Conservation (phyloP, 2,888 invertebrate species). For the Sylvicola fuscatus region DNA sequence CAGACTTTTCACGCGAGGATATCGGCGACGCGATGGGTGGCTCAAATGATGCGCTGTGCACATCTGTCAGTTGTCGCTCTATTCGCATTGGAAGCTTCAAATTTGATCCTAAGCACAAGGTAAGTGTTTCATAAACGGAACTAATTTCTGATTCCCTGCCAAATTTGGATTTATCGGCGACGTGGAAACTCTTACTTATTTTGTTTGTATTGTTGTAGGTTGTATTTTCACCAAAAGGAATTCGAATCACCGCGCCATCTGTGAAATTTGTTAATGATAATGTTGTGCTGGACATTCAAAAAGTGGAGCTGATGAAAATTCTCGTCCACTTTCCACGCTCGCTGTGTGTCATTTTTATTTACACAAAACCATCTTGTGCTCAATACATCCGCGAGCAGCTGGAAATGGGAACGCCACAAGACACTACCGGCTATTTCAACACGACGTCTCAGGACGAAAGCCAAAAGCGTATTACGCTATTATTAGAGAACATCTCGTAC, state of each 20-base stretch:
- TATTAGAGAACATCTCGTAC: constrained; percentile 46
- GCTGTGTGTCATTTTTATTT: constrained; percentile 62
- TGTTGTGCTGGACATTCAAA: constrained; percentile 43
- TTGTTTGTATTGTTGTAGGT: constrained; percentile 27
- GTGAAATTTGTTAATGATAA: constrained; percentile 29
- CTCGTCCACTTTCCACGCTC: constrained; percentile 56
- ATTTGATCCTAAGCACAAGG: constrained; percentile 44
- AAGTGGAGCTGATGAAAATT: constrained; percentile 49
- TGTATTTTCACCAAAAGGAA: constrained; percentile 33
- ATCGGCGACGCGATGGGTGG: constrained; percentile 27
- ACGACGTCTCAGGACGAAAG: constrained; percentile 41
- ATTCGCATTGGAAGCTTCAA: constrained; percentile 72
- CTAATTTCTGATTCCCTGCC: too few relatives aligned
- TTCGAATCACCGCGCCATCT: constrained; percentile 38
- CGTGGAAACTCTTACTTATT: too few relatives aligned
- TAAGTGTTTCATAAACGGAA: constrained; percentile 29
- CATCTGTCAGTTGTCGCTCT: constrained; percentile 23
- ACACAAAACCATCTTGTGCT: constrained; percentile 47
- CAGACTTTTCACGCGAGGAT: constrained; percentile 33
- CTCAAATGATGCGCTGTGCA: constrained; percentile 26
- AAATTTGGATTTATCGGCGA: too few relatives aligned
- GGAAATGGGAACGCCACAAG: constrained; percentile 31
- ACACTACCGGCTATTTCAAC: constrained; percentile 33
- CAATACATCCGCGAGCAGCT: constrained; percentile 44
- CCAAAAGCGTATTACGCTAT: constrained; percentile 51